Evolutionary conservation across 2,113 vertebrate genomes (phyloP), one percentile per base, ranked within the genome.

Genomic region (Hypocryptadius cinnamomeus): DNA sequence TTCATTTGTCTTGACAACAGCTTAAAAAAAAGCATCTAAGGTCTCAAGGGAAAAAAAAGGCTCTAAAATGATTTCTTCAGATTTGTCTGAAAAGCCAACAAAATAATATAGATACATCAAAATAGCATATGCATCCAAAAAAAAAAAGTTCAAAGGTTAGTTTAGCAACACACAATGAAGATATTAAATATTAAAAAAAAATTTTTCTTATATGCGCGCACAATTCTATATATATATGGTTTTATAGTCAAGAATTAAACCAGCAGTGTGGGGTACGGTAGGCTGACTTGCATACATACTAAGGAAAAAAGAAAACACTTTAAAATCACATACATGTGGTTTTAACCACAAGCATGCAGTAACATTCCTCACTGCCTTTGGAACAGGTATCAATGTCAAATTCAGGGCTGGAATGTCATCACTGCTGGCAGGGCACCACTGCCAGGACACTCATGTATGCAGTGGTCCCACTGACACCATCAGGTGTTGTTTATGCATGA

Each of bases 391-490:
- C 97, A 93, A 78, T 95, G 95, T 95, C 97, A 95, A 88, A 66
- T 4, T 65, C 1, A 0, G 40, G 85, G 71, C 66, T 97, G 87
- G 82, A 91, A 82, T 90, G 90, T 93, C 96, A 95, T 61, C 13
- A 1, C 92, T 45, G 39, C 35, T 93, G 94, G 92, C 96, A 97
- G 94, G 78, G 57, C 72, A 79, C 92, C 37, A n/a, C 91, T 48
- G 54, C 0, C 65, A 94, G 85, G 95, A 77, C 25, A 42, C 76
- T 91, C 60, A 30, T 35, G 80, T 64, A 51, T 86, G 76, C 65
- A 65, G 95, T 47, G 59, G 31, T 73, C 97, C 97, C 89, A 95
- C 95, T 90, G 97, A 97, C 85, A 96, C 93, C 68, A 72, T 96
- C 97, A 96, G 96, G 93, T 97, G 97, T 64, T 94, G 91, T 92